Conservation (phyloP, 2,113 vertebrate genomes). For the Lycaon pictus region DNA sequence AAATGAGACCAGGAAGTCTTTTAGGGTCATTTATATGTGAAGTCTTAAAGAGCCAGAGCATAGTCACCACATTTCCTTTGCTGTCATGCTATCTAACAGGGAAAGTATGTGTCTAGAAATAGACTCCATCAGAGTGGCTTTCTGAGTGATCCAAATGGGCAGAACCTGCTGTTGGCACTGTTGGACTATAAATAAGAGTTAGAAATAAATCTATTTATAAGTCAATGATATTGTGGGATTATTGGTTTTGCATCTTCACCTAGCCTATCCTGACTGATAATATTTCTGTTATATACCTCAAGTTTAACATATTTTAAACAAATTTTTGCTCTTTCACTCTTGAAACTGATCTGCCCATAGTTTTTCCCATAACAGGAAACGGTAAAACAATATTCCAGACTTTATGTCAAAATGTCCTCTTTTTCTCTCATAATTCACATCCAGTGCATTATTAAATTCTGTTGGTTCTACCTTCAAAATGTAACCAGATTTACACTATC, state of each 20-base stretch:
- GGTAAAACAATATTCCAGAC: background rate
- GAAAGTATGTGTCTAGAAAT: background rate
- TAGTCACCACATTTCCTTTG: background rate
- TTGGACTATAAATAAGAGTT: background rate
- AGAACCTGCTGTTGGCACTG: background rate
- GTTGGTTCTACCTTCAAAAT: background rate
- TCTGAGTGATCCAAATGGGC: background rate
- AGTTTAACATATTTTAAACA: background rate
- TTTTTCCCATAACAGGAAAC: background rate
- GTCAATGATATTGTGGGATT: background rate
- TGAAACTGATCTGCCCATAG: background rate
- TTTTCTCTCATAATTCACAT: background rate
- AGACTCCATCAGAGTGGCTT: background rate
- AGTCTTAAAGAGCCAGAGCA: background rate
- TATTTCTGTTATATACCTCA: background rate
- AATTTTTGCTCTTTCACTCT: background rate
- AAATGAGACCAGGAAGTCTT: background rate
- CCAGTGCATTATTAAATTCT: background rate
- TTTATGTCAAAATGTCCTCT: background rate
- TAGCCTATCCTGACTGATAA: background rate
- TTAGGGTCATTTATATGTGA: background rate
- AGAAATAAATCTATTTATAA: background rate
- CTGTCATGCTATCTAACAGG: background rate
- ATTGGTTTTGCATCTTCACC: background rate
- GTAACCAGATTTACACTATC: background rate